Evolutionary conservation across 37 sponge, comb jelly and placozoan genomes (phyloP).

Genomic region (Bolinopsis microptera): DNA sequence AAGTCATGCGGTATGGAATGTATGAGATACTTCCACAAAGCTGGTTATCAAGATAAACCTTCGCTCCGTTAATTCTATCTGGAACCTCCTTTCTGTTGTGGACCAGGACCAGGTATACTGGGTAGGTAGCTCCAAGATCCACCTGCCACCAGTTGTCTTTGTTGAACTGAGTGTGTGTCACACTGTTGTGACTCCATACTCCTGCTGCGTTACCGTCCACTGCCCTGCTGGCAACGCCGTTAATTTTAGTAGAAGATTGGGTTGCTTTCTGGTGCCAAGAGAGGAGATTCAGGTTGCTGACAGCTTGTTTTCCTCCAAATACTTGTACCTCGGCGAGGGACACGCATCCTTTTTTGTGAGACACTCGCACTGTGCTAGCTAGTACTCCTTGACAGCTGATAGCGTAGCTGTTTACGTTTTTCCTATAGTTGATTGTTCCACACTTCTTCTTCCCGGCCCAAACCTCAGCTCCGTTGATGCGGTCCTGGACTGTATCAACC

Average conservation of each 20-base stretch:
- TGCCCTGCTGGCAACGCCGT: not conserved
- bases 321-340: not conserved
- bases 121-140: not conserved
- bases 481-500: not conserved
- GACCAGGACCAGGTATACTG: not conserved
- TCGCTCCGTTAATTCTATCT: not conserved
- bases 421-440: not conserved
- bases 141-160: conserved; percentile 45
- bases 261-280: not conserved
- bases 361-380: not conserved
- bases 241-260: not conserved
- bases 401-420: not conserved
- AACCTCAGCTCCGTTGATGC: conserved; percentile 12
- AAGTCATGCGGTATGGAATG: not conserved
- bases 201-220: not conserved
- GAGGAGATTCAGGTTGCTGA: not conserved
- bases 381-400: not conserved
- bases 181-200: not conserved
- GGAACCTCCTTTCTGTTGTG: not conserved
- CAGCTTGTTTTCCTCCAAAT: not conserved
- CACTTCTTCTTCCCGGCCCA: conserved; percentile 17
- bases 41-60: not conserved
- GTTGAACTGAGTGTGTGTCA: conserved; percentile 8
- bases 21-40: not conserved
- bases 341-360: not conserved